Evolutionary conservation across 2,888 invertebrate species (phyloP).

Genomic region (Drosophila phalerata): DNA sequence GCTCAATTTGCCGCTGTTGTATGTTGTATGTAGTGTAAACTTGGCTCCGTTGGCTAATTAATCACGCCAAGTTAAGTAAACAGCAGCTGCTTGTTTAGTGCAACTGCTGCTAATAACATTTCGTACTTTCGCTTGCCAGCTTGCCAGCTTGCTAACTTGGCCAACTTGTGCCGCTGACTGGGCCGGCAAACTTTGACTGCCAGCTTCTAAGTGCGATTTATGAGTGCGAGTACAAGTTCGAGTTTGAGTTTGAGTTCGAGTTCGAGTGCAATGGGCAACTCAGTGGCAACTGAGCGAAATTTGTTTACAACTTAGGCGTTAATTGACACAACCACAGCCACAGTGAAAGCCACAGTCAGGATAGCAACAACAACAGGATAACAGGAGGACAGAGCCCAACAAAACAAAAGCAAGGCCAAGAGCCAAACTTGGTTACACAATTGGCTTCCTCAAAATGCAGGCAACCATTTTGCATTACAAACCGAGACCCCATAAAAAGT

Average conservation of each 20-base stretch:
- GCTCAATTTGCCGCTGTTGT: conserved; percentile 46
- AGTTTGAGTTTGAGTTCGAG: conserved; percentile 6
- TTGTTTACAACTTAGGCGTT: conserved; percentile 81
- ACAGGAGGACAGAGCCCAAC: conserved; percentile 15
- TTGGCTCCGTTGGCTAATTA: conserved; percentile 63
- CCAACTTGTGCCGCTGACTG: conserved; percentile 24
- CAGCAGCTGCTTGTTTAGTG: conserved; percentile 66
- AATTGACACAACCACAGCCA: conserved; percentile 69
- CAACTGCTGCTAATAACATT: conserved; percentile 71
- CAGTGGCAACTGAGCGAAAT: conserved; percentile 68
- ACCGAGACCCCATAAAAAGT: conserved; percentile 46
- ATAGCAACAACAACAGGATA: conserved; percentile 9
- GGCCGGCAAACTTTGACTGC: conserved; percentile 63
- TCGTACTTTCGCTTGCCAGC: conserved; percentile 53
- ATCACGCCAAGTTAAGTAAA: conserved; percentile 66
- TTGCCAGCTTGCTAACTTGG: conserved; percentile 44
- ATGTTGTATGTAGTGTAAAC: conserved; percentile 28
- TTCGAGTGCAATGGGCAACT: conserved; percentile 53
- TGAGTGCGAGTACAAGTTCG: conserved; percentile 57
- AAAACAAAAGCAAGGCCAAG: conserved; percentile 37
- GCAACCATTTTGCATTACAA: conserved; percentile 41
- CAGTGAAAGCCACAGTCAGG: conserved; percentile 6
- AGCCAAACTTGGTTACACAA: conserved; percentile 62
- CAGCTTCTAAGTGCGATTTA: conserved; percentile 74
- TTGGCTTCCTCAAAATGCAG: conserved; percentile 64